Evolutionary conservation across 2,797 vertebrate species (phyloP).

Genomic region (Acanthornis magna): DNA sequence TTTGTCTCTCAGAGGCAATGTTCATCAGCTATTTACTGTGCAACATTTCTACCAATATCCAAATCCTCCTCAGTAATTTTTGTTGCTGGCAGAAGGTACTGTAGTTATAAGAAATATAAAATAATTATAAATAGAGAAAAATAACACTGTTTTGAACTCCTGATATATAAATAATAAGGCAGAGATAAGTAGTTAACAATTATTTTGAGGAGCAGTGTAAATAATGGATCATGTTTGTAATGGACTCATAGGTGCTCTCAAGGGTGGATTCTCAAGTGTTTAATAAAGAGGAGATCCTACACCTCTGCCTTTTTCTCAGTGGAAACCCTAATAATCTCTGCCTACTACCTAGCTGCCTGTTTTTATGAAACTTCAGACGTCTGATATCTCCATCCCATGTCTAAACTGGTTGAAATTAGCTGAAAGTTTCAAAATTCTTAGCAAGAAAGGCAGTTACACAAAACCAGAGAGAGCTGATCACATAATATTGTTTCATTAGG

Average conservation of each 20-base stretch:
- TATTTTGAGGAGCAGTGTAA: background rate
- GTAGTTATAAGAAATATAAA: background rate
- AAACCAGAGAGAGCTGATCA: background rate
- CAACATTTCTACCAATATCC: background rate
- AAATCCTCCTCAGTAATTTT: background rate
- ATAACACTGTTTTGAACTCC: background rate
- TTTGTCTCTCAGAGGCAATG: background rate
- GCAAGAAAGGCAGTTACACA: background rate
- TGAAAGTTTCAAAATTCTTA: background rate
- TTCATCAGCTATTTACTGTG: background rate
- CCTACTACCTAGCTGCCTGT: background rate
- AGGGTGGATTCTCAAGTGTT: conserved; percentile 58
- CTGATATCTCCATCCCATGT: background rate
- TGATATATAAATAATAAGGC: background rate
- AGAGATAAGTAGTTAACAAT: background rate
- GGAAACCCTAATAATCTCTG: conserved; percentile 42
- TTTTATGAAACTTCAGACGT: background rate
- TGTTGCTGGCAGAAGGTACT: background rate
- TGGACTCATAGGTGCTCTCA: background rate
- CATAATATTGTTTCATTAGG: background rate
- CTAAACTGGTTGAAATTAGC: background rate
- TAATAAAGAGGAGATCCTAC: conserved; percentile 36
- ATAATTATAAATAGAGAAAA: background rate
- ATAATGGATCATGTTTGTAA: conserved; percentile 38
- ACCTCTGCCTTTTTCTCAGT: conserved; percentile 52